phyloP scores from a whole-genome alignment of 2,888 invertebrate genomes.

The Hydroisotoma schaefferi region DNA sequence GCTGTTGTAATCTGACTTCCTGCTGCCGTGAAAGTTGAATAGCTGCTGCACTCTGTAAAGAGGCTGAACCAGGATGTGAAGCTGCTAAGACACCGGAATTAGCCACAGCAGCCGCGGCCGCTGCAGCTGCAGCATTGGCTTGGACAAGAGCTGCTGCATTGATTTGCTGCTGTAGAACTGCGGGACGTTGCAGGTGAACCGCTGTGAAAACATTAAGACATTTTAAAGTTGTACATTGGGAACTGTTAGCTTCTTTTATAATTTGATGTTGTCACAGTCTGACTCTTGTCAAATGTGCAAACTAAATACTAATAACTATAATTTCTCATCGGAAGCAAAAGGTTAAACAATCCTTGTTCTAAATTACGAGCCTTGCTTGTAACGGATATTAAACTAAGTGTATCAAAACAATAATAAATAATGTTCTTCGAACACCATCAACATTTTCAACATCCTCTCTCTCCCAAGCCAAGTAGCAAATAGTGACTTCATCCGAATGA shows the following conservation, averaged over 20 bases:
- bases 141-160: slow-evolving; percentile 48
- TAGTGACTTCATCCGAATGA: no score
- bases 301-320: background rate
- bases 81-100: slow-evolving; percentile 51
- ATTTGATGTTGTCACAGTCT: no score
- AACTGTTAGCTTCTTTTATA: no score
- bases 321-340: background rate
- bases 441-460: no score
- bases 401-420: no score
- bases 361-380: background rate
- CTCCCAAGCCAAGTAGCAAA: no score
- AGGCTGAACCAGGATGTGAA: slow-evolving; percentile 31
- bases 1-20: slow-evolving; percentile 72
- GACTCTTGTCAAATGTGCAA: no score
- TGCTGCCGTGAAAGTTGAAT: slow-evolving; percentile 61
- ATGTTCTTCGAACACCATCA: no score
- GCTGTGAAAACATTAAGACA: slow-evolving; percentile 53
- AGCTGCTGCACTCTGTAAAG: slow-evolving; percentile 38
- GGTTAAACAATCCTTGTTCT: background rate
- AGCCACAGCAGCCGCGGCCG: slow-evolving; percentile 57
- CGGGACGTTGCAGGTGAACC: slow-evolving; percentile 58
- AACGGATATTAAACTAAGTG: no score
- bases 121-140: slow-evolving; percentile 29
- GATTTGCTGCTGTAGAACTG: slow-evolving; percentile 57
- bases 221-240: no score